These are phyloP conservation scores for Chelon labrosus DNA, from an alignment of 2,797 vertebrate genomes.

Conservation along the genomic window DNA sequence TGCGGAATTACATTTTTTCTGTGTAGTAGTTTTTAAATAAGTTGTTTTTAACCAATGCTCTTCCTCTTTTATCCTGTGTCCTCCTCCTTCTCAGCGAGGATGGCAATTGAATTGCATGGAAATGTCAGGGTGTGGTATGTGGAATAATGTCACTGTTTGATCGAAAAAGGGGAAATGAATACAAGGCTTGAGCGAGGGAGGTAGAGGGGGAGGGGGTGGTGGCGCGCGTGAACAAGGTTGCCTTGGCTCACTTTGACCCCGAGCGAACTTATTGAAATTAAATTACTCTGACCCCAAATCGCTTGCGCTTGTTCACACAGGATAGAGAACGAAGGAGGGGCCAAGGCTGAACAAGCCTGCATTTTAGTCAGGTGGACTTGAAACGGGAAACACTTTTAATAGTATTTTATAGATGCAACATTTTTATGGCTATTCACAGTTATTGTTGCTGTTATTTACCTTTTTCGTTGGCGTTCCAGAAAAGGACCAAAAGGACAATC, in stretches of 20 bases:
- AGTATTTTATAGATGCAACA: conserved; percentile 1
- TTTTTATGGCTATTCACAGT: neutral
- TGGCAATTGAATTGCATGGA: conserved; percentile 92
- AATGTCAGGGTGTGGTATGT: conserved; percentile 82
- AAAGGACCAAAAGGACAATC: conserved; percentile 94
- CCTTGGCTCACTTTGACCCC: conserved; percentile 87
- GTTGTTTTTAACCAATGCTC: conserved; percentile 96
- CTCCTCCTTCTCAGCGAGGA: conserved; percentile 79
- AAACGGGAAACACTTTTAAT: conserved; percentile 2
- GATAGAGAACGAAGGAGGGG: conserved; percentile 69
- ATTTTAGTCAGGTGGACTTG: conserved; percentile 56
- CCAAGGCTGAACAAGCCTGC: conserved; percentile 61
- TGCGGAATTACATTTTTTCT: conserved; percentile 93
- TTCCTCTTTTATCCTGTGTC: conserved; percentile 80
- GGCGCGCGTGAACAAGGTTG: conserved; percentile 82
- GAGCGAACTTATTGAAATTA: conserved; percentile 92
- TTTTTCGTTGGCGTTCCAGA: conserved; percentile 77
- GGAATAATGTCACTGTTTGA: conserved; percentile 90
- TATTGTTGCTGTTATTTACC: neutral
- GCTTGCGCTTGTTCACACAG: conserved; percentile 83
- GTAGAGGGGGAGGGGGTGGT: conserved; percentile 3
- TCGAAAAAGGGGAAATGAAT: conserved; percentile 84
- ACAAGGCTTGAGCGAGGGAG: conserved; percentile 70
- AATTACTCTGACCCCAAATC: conserved; percentile 88
- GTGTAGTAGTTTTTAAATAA: conserved; percentile 98